These are phyloP conservation scores for Mesoclemmys tuberculata DNA, from an alignment of 2,113 vertebrate species.

Conservation along the genomic window DNA sequence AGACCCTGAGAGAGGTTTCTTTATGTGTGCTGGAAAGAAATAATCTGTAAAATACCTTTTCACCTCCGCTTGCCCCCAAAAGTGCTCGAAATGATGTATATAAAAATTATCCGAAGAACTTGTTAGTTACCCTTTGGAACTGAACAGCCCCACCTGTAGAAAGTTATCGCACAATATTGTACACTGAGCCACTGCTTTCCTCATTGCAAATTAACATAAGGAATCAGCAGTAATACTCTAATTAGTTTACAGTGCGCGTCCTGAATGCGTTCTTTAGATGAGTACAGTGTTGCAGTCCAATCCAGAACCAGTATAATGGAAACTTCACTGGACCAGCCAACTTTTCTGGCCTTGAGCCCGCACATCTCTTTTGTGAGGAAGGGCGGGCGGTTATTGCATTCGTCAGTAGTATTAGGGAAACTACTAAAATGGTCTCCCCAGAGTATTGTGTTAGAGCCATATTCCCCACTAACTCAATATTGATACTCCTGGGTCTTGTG, in stretches of 20 bases:
- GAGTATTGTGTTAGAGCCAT: neutral
- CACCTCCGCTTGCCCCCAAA: neutral
- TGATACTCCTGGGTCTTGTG: neutral
- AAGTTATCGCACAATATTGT: accelerated
- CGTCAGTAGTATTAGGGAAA: slow-evolving; percentile 10
- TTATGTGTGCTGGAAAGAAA: neutral
- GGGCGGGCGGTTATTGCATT: neutral
- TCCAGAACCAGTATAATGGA: neutral
- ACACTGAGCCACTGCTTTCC: accelerated
- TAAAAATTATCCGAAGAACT: neutral
- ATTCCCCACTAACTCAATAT: slow-evolving; percentile 21
- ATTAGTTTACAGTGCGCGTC: neutral
- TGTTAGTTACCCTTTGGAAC: neutral
- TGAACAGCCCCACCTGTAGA: neutral
- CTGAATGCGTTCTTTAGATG: neutral
- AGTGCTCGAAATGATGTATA: neutral
- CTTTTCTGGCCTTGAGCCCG: slow-evolving; percentile 14
- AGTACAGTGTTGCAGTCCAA: accelerated
- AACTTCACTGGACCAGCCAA: neutral
- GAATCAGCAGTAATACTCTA: accelerated
- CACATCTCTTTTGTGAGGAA: neutral
- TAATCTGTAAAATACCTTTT: neutral
- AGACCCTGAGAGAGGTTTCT: neutral
- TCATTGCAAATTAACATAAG: accelerated
- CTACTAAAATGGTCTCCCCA: slow-evolving; percentile 14